Conservation (phyloP, 2,113 vertebrate genomes). For the Calyptomena viridis region DNA sequence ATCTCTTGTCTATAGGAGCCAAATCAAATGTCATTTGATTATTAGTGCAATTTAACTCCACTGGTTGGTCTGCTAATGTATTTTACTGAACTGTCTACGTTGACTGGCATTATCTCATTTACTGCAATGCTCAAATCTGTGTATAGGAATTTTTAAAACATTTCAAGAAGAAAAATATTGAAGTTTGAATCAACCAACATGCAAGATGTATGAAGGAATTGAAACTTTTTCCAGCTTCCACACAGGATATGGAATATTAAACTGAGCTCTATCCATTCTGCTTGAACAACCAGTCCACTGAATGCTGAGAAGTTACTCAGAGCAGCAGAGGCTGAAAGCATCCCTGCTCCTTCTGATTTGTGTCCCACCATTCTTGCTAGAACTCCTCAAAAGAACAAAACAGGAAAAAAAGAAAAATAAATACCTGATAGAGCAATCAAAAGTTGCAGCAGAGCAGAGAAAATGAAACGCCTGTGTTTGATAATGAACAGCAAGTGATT, state of each 20-base stretch:
- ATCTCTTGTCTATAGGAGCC: neutral
- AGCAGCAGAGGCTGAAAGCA: neutral
- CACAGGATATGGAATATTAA: neutral
- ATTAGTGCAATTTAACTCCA: neutral
- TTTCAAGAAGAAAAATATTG: neutral
- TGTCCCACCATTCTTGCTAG: neutral
- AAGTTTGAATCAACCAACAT: neutral
- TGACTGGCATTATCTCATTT: neutral
- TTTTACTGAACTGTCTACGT: neutral
- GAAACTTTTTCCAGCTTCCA: neutral
- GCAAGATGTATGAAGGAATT: neutral
- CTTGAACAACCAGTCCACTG: neutral
- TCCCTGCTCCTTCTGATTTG: neutral
- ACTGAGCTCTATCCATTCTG: neutral
- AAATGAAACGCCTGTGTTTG: constrained; percentile 29
- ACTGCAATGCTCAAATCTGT: neutral
- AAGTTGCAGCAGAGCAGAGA: neutral
- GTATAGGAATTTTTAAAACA: neutral
- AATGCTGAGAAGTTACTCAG: neutral
- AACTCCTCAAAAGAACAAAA: neutral
- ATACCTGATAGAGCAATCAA: neutral
- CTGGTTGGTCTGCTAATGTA: neutral
- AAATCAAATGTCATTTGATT: neutral
- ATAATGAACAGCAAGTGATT: neutral
- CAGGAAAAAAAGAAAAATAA: neutral